Evolutionary conservation across 2,888 invertebrate species (phyloP), one percentile per base, ranked within the genome.

Genomic region (Mimas tiliae): DNA sequence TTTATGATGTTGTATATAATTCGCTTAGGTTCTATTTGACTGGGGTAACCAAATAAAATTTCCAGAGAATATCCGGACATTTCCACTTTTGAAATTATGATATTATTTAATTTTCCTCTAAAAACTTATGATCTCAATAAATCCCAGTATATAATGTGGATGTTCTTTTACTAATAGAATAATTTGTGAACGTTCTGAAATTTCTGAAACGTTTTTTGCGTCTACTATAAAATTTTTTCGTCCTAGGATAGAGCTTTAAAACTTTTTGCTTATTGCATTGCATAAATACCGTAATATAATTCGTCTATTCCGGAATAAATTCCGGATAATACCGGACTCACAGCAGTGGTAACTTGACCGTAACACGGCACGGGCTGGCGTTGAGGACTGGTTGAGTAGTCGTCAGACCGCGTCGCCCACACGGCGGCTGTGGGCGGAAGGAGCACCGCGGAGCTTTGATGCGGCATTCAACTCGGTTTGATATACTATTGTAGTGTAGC

Each of bases 361-460:
- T 58, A 58, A 19, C 42, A 58, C 48, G 34, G 34, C 6, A 3
- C 9, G 38, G 38, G 45, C 45, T 58, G 38, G 63, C 34, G 47
- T 55, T 65, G 65, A 66, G 51, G 73, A 73, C 74, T 73, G 72
- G 74, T 74, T 75, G 72, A 75, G 71, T 74, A 72, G 75, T 74
- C 62, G 73, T 69, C 64, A 67, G 66, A 71, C 71, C 70, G 73
- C 70, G 72, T 75, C 76, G 67, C 74, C 74, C 71, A 78, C 77
- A 73, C 67, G 42, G 21, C 14, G 47, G 67, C 50, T 66, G 84
- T 84, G 84, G 84, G 84, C 74, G 78, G 74, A 80, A 72, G 68
- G 68, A 67, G 33, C 38, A 21, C 52, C 62, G 12, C 68, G 72
- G 68, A 67, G 65, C 62, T 66, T 68, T 68, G 67, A 67, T 69